Evolutionary conservation across 2,888 invertebrate species (phyloP), one percentile per base, ranked within the genome.

Genomic region (Bugulina stolonifera): DNA sequence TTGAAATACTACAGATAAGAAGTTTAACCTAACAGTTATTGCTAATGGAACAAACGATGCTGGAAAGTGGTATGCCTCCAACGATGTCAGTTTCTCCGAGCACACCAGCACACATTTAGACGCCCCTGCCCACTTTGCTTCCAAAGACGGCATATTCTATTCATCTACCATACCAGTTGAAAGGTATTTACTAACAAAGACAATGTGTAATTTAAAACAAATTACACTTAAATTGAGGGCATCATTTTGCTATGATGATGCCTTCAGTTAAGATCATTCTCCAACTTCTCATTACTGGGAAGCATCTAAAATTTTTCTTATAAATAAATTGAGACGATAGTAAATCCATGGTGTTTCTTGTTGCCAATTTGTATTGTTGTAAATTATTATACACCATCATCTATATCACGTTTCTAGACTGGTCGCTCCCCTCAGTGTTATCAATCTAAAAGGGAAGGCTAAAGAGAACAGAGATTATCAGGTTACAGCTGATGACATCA

Each of bases 61-160:
- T 25, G 57, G 57, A 57, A 25, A 25, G 5, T 57, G 79, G 79
- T 87, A 87, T 74, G 87, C 88, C 58, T 75, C 84, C 0, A 87
- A 88, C 74, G 86, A 86, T 22, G 87, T 89, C 75, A 82, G 82
- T 18, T 85, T 87, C 1, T 85, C 86, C 0, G 89, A 89, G 75
- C 89, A 89, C 77, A 87, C 87, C 0, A 89, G 89, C 0, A 89
- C 89, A 0, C 89, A 90, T 76, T 73, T 89, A 3, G 89, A 89
- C 76, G 88, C 89, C 0, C 89, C 89, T 0, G 86, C 86, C 72
- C 89, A 89, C 23, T 57, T 57, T 57, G 57, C 57, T 25, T n/a
- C 25, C 22, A n/a, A n/a, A n/a, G 3, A 5, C 5, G 57, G 25
- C 3, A 25, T 57, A 5, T 57, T 57, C 25, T n/a, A 57, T n/a